Conservation (phyloP, 2,113 vertebrate species). For the Orcinus orca region DNA sequence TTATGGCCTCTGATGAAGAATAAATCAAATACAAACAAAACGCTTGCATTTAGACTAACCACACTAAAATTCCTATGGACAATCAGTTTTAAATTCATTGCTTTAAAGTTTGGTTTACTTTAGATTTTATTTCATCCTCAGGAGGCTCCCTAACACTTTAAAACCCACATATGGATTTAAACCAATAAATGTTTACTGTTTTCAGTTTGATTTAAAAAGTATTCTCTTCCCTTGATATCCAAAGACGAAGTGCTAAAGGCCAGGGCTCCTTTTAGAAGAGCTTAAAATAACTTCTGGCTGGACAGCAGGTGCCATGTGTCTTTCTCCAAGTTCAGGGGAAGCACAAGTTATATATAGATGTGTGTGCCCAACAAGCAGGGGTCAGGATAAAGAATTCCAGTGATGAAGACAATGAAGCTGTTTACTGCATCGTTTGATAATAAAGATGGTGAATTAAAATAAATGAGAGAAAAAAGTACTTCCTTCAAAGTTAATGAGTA, state of each 20-base stretch:
- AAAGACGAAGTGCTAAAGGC: constrained; percentile 82
- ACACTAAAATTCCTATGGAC: background rate
- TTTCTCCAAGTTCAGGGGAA: constrained; percentile 80
- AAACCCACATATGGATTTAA: constrained; percentile 14
- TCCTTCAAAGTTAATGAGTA: background rate
- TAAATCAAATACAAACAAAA: background rate
- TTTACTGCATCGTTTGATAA: background rate
- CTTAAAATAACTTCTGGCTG: constrained; percentile 90
- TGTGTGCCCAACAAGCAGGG: constrained; percentile 45
- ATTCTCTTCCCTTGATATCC: constrained; percentile 26
- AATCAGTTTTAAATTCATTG: background rate
- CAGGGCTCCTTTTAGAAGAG: constrained; percentile 88
- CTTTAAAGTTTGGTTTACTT: constrained; percentile 36
- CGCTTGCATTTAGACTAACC: background rate
- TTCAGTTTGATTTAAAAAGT: constrained; percentile 39
- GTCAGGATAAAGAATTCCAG: constrained; percentile 40
- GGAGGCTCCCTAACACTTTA: background rate
- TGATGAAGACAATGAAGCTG: constrained; percentile 2
- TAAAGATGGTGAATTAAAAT: background rate
- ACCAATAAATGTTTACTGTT: constrained; percentile 32
- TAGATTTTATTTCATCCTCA: constrained; percentile 24
- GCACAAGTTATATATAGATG: constrained; percentile 86
- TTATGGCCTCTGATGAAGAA: background rate
- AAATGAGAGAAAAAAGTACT: background rate
- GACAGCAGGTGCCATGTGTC: constrained; percentile 92